Percentiles rank a stretch among this genome's conserved stretches.
phyloP scores from a whole-genome alignment of 2,888 invertebrate species.

The Caenorhabditis plicata region DNA sequence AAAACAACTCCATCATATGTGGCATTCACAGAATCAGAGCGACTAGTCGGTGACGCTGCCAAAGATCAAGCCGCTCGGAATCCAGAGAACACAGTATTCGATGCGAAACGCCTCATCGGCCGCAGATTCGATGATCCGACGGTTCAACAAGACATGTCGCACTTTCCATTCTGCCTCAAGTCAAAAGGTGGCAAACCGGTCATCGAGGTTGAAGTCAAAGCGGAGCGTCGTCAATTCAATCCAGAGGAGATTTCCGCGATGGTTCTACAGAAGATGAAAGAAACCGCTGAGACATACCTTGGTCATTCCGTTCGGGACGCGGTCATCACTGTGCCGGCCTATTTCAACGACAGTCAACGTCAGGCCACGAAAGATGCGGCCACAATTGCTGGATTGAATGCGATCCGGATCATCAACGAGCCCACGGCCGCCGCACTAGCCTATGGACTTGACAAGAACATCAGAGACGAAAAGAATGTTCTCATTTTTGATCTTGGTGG shows the following conservation, averaged over 20 bases:
- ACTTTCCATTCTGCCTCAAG: conserved; percentile 61
- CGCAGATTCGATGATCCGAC: conserved; percentile 67
- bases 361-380: conserved; percentile 73
- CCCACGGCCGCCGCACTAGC: conserved; percentile 76
- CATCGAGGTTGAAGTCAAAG: conserved; percentile 79
- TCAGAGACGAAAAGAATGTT: conserved; percentile 49
- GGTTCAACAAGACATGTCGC: conserved; percentile 65
- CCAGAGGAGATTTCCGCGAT: conserved; percentile 65
- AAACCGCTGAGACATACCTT: conserved; percentile 67
- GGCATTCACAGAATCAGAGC: conserved; percentile 69
- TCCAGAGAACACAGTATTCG: conserved; percentile 60
- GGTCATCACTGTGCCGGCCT: conserved; percentile 85
- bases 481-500: conserved; percentile 66
- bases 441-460: conserved; percentile 73
- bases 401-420: conserved; percentile 69
- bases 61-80: conserved; percentile 70
- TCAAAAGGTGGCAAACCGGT: conserved; percentile 39
- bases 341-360: conserved; percentile 75
- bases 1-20: conserved; percentile 75
- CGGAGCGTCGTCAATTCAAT: conserved; percentile 75
- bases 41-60: conserved; percentile 68
- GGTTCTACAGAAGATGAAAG: conserved; percentile 64
- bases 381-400: conserved; percentile 68
- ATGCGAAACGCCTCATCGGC: conserved; percentile 68
- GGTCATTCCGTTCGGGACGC: conserved; percentile 71